Evolutionary conservation across 2,888 invertebrate genomes (phyloP).

Genomic region (Charanyca ferruginea): DNA sequence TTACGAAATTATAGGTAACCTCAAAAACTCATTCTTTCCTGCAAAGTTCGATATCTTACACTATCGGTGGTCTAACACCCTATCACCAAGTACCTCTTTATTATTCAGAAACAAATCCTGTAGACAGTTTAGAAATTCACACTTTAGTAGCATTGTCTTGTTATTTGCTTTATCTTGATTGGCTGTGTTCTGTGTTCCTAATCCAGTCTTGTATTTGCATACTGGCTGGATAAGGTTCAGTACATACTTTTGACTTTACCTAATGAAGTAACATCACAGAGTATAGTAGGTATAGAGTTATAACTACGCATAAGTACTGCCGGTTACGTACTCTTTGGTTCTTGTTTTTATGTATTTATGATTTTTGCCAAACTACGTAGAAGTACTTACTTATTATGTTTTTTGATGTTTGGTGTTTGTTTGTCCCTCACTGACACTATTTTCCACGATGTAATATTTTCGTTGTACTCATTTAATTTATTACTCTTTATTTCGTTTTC

Average conservation of each 20-base stretch:
- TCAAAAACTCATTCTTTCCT: not conserved
- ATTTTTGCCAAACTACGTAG: too few relatives aligned
- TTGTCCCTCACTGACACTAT: too few relatives aligned
- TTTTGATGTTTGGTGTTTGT: too few relatives aligned
- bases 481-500: too few relatives aligned
- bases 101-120: constrained; percentile 37
- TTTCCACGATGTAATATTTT: too few relatives aligned
- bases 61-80: constrained; percentile 2
- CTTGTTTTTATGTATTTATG: too few relatives aligned
- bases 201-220: constrained; percentile 48
- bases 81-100: constrained; percentile 16
- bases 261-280: not conserved
- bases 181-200: constrained; percentile 37
- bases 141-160: constrained; percentile 52
- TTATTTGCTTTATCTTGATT: constrained; percentile 56
- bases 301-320: too few relatives aligned
- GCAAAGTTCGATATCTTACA: not conserved
- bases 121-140: constrained; percentile 47
- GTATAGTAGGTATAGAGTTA: too few relatives aligned
- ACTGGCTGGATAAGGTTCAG: constrained; percentile 36
- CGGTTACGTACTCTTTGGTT: too few relatives aligned
- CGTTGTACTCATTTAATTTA: too few relatives aligned
- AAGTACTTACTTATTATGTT: too few relatives aligned
- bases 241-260: constrained; percentile 25
- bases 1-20: too few relatives aligned